Base-by-base conservation (phyloP, 2,113 vertebrate species). In the Tupaia tana region DNA sequence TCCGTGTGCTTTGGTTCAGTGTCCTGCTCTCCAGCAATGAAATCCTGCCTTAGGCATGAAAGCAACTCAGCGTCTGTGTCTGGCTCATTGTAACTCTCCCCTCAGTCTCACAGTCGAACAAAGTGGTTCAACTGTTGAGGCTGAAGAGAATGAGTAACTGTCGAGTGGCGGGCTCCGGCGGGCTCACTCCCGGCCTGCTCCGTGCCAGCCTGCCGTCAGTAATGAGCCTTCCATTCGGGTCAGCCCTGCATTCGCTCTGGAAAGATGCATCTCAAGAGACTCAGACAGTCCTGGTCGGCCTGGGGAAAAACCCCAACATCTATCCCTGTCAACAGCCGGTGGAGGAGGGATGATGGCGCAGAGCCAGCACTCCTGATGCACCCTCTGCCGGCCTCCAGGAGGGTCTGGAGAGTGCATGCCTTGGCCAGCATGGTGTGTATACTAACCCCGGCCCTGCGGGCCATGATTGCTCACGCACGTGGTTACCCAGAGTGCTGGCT, bases 171-270 rank as follows among this genome's bases (percentile, higher is more conserved):
- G 54, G 93, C 96, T 61, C 78, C 91, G 91, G 93, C 88, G 87
- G 86, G 88, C 97, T 92, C 85, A 91, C 27, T 91, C 15, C 93
- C 6, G 91, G 15, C 74, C 81, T 67, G 1, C 6, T 95, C 92
- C 66, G 61, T 90, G 87, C 95, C 97, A 97, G 52, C 80, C 75
- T 29, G 77, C 73, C 89, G 93, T 97, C 97, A 94, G 83, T 31
- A 56, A 54, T 24, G 9, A 34, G 24, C 70, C 86, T 75, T 88
- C 86, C 24, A 6, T 61, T 54, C 86, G 74, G n/a, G 58, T 59
- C 78, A 29, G 54, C 87, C 85, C 22, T 11, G n/a, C 27, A 1
- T 9, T 69, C 16, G 24, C 43, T 25, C 58, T 18, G 29, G 71
- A 29, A 83, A 69, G 63, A 70, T 2, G 2, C 24, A 0, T 67